Evolutionary conservation across 2,113 vertebrate genomes (phyloP).

Genomic region (Limanda limanda): DNA sequence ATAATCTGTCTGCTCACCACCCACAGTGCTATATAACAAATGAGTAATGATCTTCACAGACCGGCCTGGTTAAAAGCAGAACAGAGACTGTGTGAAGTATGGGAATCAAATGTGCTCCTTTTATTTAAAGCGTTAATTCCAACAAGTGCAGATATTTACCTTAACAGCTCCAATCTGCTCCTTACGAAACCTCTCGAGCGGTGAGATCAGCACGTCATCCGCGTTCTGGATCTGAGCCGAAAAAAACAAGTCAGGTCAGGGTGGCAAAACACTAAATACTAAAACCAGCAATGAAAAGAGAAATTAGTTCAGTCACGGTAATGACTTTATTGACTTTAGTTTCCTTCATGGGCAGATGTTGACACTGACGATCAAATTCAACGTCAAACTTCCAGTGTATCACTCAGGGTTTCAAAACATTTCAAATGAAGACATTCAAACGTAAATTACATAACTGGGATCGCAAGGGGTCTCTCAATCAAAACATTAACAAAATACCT

Average conservation of each 20-base stretch:
- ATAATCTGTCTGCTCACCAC: slow-evolving; percentile 11
- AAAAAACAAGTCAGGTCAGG: slow-evolving; percentile 8
- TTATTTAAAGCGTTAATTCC: neutral
- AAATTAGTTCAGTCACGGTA: no score
- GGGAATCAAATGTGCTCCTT: neutral
- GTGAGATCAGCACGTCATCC: slow-evolving; percentile 96
- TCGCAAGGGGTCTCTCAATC: no score
- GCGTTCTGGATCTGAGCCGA: slow-evolving; percentile 94
- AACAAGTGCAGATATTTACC: slow-evolving; percentile 79
- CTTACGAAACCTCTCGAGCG: slow-evolving; percentile 97
- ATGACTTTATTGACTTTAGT: no score
- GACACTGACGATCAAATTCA: no score
- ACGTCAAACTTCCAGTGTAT: no score
- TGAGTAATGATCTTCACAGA: neutral
- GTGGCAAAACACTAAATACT: slow-evolving; percentile 13
- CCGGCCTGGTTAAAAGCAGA: neutral
- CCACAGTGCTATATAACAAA: slow-evolving; percentile 3
- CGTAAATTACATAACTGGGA: no score
- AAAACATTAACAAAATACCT: no score
- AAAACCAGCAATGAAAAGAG: neutral
- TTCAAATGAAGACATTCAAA: no score
- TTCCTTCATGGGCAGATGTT: no score
- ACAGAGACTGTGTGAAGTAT: neutral
- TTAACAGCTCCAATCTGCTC: slow-evolving; percentile 98
- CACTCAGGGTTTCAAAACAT: no score